Percentiles rank a stretch among this genome's conserved stretches.
phyloP scores from a whole-genome alignment of 2,113 vertebrate genomes.

The Danionella cerebrum region DNA sequence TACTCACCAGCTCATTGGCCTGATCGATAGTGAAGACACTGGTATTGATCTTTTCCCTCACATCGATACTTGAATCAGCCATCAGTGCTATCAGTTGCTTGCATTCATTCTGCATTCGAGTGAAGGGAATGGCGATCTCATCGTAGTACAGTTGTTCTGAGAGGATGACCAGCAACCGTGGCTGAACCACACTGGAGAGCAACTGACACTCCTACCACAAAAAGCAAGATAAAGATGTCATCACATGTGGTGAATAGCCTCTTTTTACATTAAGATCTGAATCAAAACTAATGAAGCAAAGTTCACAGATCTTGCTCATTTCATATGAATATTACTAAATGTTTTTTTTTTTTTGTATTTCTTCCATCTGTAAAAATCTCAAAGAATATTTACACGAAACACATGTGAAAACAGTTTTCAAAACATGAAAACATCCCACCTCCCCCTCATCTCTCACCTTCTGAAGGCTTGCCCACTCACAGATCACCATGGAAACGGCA shows the following conservation, averaged over 20 bases:
- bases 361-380: too few species aligned
- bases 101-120: conserved; percentile 98
- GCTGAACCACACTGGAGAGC: conserved; percentile 81
- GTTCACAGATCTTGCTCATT: too few species aligned
- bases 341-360: too few species aligned
- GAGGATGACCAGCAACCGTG: conserved; percentile 87
- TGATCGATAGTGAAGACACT: conserved; percentile 97
- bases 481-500: conserved; percentile 89
- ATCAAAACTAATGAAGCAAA: too few species aligned
- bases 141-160: conserved; percentile 97
- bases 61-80: conserved; percentile 78
- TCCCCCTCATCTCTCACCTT: conserved; percentile 73
- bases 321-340: too few species aligned
- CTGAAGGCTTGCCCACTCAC: conserved; percentile 88
- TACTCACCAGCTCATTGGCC: conserved; percentile 88
- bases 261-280: too few species aligned
- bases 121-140: conserved; percentile 97
- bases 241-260: too few species aligned
- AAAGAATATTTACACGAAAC: too few species aligned
- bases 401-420: too few species aligned
- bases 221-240: neutral
- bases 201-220: conserved; percentile 77
- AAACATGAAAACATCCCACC: too few species aligned
- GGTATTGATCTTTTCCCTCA: conserved; percentile 79
- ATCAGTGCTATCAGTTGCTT: conserved; percentile 89